phyloP scores from a whole-genome alignment of 1,140 invertebrate genomes.

The Drosophila sproati region DNA sequence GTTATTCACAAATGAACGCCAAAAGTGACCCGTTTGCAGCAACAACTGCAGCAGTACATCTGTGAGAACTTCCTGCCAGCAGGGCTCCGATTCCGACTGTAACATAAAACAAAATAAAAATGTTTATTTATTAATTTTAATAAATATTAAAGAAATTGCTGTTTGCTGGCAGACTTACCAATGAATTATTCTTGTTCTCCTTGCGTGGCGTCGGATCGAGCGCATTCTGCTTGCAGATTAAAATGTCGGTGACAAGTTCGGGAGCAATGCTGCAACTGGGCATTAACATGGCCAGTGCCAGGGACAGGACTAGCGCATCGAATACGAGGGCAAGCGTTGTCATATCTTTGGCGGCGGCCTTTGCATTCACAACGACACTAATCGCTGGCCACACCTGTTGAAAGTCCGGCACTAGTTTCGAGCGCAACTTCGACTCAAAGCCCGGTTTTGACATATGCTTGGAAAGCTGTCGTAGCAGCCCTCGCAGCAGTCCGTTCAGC shows the following conservation, averaged over 20 bases:
- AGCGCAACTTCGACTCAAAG: constrained; percentile 26
- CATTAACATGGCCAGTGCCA: constrained; percentile 40
- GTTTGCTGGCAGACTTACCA: background rate
- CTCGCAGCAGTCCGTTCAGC: constrained; percentile 1
- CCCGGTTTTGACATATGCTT: background rate
- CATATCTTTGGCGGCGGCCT: background rate
- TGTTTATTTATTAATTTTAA: too few relatives aligned
- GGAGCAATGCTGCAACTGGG: constrained; percentile 14
- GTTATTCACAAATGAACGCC: constrained; percentile 51
- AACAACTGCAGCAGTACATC: constrained; percentile 58
- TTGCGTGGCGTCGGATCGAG: constrained; percentile 11
- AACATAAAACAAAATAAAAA: background rate
- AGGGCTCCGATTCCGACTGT: constrained; percentile 5
- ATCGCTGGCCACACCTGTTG: constrained; percentile 27
- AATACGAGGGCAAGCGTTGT: constrained; percentile 31
- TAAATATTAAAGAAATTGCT: background rate
- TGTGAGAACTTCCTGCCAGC: constrained; percentile 64
- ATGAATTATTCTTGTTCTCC: constrained; percentile 8
- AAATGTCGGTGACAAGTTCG: constrained; percentile 37
- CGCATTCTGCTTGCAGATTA: constrained; percentile 53
- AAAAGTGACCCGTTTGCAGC: constrained; percentile 54
- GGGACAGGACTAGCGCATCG: constrained; percentile 52
- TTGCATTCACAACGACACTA: background rate
- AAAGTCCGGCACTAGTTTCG: constrained; percentile 1
- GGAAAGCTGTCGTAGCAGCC: constrained; percentile 7